A percentile compares a stretch with the other conserved stretches of the same genome.
Conservation (phyloP, 2,888 invertebrate species). For the Melinaea marsaeus region DNA sequence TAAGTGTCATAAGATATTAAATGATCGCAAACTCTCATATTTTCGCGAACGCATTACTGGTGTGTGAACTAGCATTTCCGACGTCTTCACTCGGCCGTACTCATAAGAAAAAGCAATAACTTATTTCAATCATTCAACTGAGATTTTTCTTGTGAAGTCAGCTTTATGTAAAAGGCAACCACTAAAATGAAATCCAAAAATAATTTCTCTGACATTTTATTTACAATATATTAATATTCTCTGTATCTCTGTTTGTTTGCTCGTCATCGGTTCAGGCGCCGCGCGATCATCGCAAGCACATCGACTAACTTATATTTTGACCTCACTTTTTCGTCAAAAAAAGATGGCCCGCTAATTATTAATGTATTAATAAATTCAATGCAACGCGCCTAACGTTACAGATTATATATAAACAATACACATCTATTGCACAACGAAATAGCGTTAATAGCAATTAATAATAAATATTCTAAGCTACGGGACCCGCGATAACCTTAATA, state of each 20-base stretch:
- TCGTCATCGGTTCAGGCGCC: constrained; percentile 67
- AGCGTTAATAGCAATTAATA: constrained; percentile 16
- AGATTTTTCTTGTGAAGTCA: no score
- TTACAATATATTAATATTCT: constrained; percentile 77
- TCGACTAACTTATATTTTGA: constrained; percentile 43
- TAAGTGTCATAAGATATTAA: no score
- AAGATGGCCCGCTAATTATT: not conserved
- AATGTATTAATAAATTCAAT: constrained; percentile 26
- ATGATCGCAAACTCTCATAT: no score
- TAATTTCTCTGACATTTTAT: constrained; percentile 57
- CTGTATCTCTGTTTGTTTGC: constrained; percentile 56
- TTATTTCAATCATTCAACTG: no score
- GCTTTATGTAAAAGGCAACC: not conserved
- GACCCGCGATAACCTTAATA: no score
- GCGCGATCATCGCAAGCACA: constrained; percentile 57
- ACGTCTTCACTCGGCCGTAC: no score
- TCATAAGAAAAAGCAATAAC: no score
- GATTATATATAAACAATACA: constrained; percentile 36
- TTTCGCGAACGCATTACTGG: no score
- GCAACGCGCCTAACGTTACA: constrained; percentile 34
- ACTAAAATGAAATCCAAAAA: constrained; percentile 19
- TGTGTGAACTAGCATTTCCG: no score
- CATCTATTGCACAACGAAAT: constrained; percentile 49
- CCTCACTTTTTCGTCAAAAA: constrained; percentile 59
- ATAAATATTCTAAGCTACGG: not conserved